phyloP scores from a whole-genome alignment of 2,797 vertebrate genomes.

The Valencia hispanica region DNA sequence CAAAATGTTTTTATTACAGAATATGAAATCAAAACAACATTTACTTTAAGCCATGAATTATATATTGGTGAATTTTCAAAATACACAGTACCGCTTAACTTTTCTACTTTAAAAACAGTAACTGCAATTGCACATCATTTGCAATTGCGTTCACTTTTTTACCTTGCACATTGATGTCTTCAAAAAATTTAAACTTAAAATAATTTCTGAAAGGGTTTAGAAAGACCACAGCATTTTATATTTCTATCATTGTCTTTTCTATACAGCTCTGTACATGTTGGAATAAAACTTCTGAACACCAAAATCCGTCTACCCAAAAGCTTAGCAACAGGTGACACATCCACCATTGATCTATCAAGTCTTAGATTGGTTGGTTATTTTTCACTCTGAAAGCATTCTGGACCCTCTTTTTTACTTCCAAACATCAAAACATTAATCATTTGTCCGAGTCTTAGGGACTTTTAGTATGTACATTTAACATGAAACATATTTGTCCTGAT shows the following conservation, averaged over 20 bases:
- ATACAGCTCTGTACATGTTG: slow-evolving; percentile 25
- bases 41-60: not conserved
- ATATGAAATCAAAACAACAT: not conserved
- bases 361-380: slow-evolving; percentile 62
- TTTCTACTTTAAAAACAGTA: not conserved
- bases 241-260: not conserved
- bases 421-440: slow-evolving; percentile 14
- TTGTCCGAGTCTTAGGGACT: slow-evolving; percentile 7
- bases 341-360: slow-evolving; percentile 56
- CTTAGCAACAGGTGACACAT: slow-evolving; percentile 79
- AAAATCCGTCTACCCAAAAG: slow-evolving; percentile 64
- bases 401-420: slow-evolving; percentile 25
- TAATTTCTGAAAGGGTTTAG: not conserved
- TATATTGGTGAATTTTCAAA: not conserved
- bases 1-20: not conserved
- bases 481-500: slow-evolving; percentile 15
- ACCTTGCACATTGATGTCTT: not conserved
- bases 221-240: not conserved
- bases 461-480: slow-evolving; percentile 32
- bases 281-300: slow-evolving; percentile 45
- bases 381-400: slow-evolving; percentile 22
- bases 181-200: not conserved
- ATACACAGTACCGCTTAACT: not conserved
- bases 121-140: not conserved
- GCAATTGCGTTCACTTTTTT: not conserved